Evolutionary conservation across 2,113 vertebrate genomes (phyloP).

Genomic region (Rhombomys opimus): DNA sequence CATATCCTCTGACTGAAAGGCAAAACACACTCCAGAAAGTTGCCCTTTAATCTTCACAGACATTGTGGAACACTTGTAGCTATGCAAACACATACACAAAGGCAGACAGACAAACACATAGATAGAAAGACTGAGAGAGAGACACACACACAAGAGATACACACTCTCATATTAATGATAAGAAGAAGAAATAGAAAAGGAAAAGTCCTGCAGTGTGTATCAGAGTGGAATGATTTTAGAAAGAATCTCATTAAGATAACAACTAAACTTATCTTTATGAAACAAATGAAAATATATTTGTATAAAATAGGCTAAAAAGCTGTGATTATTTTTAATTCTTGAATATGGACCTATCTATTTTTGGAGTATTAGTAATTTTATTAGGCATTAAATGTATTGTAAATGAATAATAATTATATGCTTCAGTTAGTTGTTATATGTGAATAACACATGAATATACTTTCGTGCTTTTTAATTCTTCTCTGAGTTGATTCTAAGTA

Average conservation of each 20-base stretch:
- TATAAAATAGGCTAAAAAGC: not conserved
- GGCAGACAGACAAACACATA: not conserved
- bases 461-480: slow-evolving; percentile 65
- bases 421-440: slow-evolving; percentile 70
- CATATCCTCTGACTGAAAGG: not conserved
- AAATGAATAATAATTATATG: slow-evolving; percentile 71
- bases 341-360: not conserved
- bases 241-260: not conserved
- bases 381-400: slow-evolving; percentile 67
- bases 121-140: not conserved
- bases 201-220: not conserved
- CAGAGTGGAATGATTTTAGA: not conserved
- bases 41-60: not conserved
- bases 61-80: not conserved
- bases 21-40: not conserved
- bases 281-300: slow-evolving; percentile 32
- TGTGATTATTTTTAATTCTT: slow-evolving; percentile 49
- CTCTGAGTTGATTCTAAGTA: slow-evolving; percentile 67
- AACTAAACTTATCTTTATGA: not conserved
- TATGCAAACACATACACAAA: not conserved
- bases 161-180: not conserved
- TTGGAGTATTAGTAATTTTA: slow-evolving; percentile 51
- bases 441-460: slow-evolving; percentile 70
- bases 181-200: not conserved
- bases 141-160: not conserved